Evolutionary conservation across 2,113 vertebrate species (phyloP), one percentile per base, ranked within the genome.

Genomic region (Trogon melanurus): DNA sequence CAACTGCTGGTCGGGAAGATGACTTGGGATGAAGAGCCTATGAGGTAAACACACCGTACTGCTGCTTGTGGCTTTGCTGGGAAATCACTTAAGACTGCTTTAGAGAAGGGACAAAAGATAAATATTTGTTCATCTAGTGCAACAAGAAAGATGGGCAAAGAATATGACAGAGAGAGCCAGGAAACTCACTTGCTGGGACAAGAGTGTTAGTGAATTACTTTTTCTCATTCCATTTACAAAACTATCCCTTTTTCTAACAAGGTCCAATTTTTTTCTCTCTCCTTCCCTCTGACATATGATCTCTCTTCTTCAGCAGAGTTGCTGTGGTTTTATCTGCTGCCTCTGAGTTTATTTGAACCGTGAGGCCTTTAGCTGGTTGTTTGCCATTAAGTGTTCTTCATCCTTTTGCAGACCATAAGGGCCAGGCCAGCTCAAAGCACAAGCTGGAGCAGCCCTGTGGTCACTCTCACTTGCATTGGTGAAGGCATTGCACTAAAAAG

Each of bases 11-110:
- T 3, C 62, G 30, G 54, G 25, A 38, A 19, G 36, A 48, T 34
- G 16, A 13, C 4, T 44, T 34, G 36, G 62, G 17, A 6, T 22
- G 20, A 65, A 44, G 13, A 56, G 9, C 44, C n/a, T 20, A 50
- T 2, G 3, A 41, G 6, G 20, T 36, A 30, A 71, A 13, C 19
- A 36, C 10, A 29, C 7, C 0, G 0, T 50, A 19, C 36, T 25
- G n/a, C 27, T 71, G 23, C 53, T 91, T 36, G 20, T 53, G 36
- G 21, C 27, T 88, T 85, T 74, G 23, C 30, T 69, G 78, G 56
- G 41, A 78, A 75, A 82, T 1, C 32, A 38, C 50, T 30, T 26
- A 57, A 26, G 30, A 18, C 25, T 1, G 2, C 11, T 34, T n/a
- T 9, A 72, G 38, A 23, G 44, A 57, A 88, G 6, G 13, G 23